Evolutionary conservation across 2,797 vertebrate species (phyloP).

Genomic region (Sorex maritimensis): DNA sequence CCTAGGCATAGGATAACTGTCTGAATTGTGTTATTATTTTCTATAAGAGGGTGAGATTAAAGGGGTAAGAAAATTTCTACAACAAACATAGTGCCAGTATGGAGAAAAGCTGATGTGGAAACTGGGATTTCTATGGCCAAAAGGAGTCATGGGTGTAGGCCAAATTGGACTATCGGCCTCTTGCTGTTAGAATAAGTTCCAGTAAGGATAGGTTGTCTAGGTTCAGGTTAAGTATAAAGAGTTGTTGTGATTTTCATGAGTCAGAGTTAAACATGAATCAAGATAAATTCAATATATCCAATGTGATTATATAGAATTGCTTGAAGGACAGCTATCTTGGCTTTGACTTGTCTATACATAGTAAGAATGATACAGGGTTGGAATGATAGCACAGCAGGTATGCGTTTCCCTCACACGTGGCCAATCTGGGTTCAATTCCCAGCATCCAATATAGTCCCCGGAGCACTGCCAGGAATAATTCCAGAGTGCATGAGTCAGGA

Average conservation of each 20-base stretch:
- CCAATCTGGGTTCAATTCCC: too few relatives aligned
- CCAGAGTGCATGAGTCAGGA: too few relatives aligned
- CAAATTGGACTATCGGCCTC: conserved; percentile 87
- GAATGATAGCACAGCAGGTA: too few relatives aligned
- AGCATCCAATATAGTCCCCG: too few relatives aligned
- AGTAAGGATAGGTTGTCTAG: not conserved
- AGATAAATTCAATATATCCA: not conserved
- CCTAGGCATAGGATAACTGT: too few relatives aligned
- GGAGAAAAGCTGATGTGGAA: not conserved
- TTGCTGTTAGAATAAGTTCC: not conserved
- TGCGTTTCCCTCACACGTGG: too few relatives aligned
- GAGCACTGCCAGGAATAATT: too few relatives aligned
- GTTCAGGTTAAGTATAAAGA: too few relatives aligned
- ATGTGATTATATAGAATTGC: not conserved
- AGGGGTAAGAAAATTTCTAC: not conserved
- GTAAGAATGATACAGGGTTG: too few relatives aligned
- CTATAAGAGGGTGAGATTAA: not conserved
- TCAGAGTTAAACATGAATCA: not conserved
- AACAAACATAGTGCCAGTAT: not conserved
- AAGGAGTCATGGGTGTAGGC: conserved; percentile 82
- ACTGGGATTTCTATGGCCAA: conserved; percentile 82
- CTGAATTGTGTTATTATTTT: not conserved
- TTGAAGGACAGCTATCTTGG: not conserved
- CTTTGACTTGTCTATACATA: not conserved
- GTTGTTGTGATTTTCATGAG: not conserved